phyloP scores from a whole-genome alignment of 2,113 vertebrate species.

The Drymodes brunneopygia region DNA sequence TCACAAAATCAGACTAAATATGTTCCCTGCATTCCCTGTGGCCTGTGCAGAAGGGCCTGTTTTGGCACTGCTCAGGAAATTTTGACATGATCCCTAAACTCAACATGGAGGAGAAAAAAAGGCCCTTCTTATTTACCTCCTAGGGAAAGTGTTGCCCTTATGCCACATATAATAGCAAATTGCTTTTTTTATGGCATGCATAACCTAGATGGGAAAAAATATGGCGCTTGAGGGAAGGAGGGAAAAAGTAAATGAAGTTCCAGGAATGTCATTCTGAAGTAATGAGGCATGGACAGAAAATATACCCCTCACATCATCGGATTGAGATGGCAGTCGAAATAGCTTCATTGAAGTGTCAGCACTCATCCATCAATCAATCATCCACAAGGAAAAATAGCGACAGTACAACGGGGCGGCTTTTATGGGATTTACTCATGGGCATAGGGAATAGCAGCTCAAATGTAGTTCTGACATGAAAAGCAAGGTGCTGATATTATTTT shows the following conservation, averaged over 20 bases:
- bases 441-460: constrained; percentile 97
- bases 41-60: not conserved
- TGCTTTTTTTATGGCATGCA: constrained; percentile 92
- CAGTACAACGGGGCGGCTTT: constrained; percentile 88
- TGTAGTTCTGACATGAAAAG: constrained; percentile 94
- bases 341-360: constrained; percentile 99
- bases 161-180: constrained; percentile 88
- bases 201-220: constrained; percentile 88
- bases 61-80: constrained; percentile 64
- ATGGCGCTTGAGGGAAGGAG: constrained; percentile 98
- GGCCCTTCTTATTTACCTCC: constrained; percentile 81
- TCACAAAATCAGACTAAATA: constrained; percentile 5
- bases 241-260: constrained; percentile 99
- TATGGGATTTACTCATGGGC: constrained; percentile 98
- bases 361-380: constrained; percentile 99
- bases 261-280: constrained; percentile 99
- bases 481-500: constrained; percentile 90
- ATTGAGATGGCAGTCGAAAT: constrained; percentile 99
- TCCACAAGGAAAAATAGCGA: constrained; percentile 98
- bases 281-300: constrained; percentile 99
- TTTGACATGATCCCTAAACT: constrained; percentile 79
- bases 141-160: constrained; percentile 82
- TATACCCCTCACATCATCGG: constrained; percentile 99
- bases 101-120: constrained; percentile 57
- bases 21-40: not conserved